Percentiles rank a stretch among this genome's conserved stretches.
phyloP scores from a whole-genome alignment of 2,888 invertebrate genomes.

The Nymphalis urticae region DNA sequence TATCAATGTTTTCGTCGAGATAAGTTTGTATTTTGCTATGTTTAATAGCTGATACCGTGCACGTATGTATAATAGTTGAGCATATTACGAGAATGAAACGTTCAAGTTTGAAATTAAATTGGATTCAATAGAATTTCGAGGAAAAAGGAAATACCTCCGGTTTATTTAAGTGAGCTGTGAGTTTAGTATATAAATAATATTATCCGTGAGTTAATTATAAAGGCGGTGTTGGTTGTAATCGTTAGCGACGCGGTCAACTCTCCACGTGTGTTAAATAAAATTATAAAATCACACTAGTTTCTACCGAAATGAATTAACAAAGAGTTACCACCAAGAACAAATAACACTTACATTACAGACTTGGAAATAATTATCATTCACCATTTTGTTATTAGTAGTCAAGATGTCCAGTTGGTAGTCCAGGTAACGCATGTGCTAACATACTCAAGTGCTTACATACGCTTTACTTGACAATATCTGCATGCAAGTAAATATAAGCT shows the following conservation, averaged over 20 bases:
- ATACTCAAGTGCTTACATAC: conserved; percentile 40
- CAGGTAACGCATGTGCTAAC: conserved; percentile 15
- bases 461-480: conserved; percentile 47
- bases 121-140: conserved; percentile 3
- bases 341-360: neutral
- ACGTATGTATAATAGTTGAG: conserved; percentile 5
- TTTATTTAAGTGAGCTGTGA: conserved; percentile 5
- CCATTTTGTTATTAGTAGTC: neutral
- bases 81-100: neutral
- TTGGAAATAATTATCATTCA: neutral
- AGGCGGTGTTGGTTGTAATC: conserved; percentile 25
- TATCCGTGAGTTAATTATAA: conserved; percentile 29
- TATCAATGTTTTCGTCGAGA: conserved; percentile 28
- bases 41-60: conserved; percentile 22
- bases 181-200: conserved; percentile 17
- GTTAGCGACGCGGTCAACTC: conserved; percentile 55
- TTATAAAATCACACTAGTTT: neutral
- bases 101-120: neutral
- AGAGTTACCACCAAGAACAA: neutral
- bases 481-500: conserved; percentile 50
- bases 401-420: conserved; percentile 6
- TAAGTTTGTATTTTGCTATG: conserved; percentile 27
- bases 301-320: conserved; percentile 3
- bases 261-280: conserved; percentile 63
- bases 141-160: conserved; percentile 11